These are phyloP conservation scores for Blastobasis adustella DNA, from an alignment of 2,888 invertebrate species.

Conservation along the genomic window DNA sequence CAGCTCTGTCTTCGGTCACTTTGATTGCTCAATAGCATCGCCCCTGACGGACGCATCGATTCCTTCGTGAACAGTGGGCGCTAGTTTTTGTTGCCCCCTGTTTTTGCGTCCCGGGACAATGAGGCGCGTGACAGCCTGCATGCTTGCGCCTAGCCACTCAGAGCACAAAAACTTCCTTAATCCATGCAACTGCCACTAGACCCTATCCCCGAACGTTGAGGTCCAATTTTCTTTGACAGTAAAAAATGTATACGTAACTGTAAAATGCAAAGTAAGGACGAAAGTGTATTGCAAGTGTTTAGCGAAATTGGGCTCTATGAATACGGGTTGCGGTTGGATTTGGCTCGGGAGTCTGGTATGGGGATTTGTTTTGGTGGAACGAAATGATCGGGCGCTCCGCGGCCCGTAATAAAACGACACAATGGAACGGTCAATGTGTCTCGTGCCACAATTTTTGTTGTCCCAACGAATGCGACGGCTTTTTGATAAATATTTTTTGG, in stretches of 20 bases:
- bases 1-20: not conserved
- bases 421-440: slow-evolving; percentile 61
- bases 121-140: slow-evolving; percentile 65
- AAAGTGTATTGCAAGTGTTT: too few relatives aligned
- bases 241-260: slow-evolving; percentile 8
- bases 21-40: not conserved
- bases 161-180: slow-evolving; percentile 31
- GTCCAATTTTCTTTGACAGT: slow-evolving; percentile 8
- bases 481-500: slow-evolving; percentile 45
- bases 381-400: slow-evolving; percentile 45
- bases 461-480: slow-evolving; percentile 28
- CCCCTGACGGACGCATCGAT: not conserved
- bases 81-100: slow-evolving; percentile 31
- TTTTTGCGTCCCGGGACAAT: slow-evolving; percentile 29
- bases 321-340: not conserved
- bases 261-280: slow-evolving; percentile 11
- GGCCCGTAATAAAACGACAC: slow-evolving; percentile 48
- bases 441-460: slow-evolving; percentile 63
- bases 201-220: slow-evolving; percentile 7
- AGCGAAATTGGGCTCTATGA: too few relatives aligned
- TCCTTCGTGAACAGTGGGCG: slow-evolving; percentile 14
- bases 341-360: slow-evolving; percentile 5
- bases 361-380: slow-evolving; percentile 44
- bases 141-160: slow-evolving; percentile 47
- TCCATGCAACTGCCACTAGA: slow-evolving; percentile 10